Evolutionary conservation across 2,888 invertebrate species (phyloP).

Genomic region (Micoletzkya japonica): DNA sequence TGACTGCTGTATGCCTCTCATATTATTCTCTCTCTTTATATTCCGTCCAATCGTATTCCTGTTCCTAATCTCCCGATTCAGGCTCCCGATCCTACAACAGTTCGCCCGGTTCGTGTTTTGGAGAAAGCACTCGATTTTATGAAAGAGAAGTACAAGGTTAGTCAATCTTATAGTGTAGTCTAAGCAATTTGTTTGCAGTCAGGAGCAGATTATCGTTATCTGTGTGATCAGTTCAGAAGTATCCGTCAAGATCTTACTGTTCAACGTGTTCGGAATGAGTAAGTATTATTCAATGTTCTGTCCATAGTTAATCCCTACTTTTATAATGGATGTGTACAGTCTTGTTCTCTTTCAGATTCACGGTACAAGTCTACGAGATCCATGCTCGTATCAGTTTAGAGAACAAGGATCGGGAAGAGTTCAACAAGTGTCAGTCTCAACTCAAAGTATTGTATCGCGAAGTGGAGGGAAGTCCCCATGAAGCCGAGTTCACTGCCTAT

Average conservation of each 20-base stretch:
- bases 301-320: background rate
- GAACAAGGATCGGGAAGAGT: slow-evolving; percentile 95
- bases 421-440: slow-evolving; percentile 94
- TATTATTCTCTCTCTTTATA: no score
- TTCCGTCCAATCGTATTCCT: background rate
- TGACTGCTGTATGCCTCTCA: slow-evolving; percentile 73
- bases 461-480: slow-evolving; percentile 69
- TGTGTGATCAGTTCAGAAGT: slow-evolving; percentile 96
- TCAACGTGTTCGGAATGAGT: slow-evolving; percentile 86
- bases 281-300: background rate
- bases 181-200: slow-evolving; percentile 61
- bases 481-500: slow-evolving; percentile 92
- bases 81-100: slow-evolving; percentile 84
- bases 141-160: slow-evolving; percentile 80
- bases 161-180: background rate
- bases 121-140: slow-evolving; percentile 84
- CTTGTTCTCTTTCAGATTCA: slow-evolving; percentile 70
- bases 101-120: slow-evolving; percentile 86
- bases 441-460: slow-evolving; percentile 83
- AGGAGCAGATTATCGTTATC: slow-evolving; percentile 90
- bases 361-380: slow-evolving; percentile 97
- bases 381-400: slow-evolving; percentile 96
- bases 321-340: background rate
- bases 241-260: slow-evolving; percentile 97
- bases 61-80: slow-evolving; percentile 66